Percentiles rank a stretch among this genome's conserved stretches.
Conservation (phyloP, 1,140 invertebrate genomes). For the Colletes latitarsis region DNA sequence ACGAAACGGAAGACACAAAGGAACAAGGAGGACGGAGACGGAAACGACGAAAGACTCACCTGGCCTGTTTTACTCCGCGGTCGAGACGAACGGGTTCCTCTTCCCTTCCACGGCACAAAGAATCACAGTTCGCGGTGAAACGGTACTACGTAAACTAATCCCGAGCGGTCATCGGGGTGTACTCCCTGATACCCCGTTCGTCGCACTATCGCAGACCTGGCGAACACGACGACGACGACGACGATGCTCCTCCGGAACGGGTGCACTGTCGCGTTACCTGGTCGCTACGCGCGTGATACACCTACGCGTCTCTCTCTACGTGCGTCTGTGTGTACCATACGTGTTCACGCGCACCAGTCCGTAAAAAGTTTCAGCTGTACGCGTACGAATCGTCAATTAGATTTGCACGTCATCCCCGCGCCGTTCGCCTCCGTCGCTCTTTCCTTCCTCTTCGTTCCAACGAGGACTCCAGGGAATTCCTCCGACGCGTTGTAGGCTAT, state of each 20-base stretch:
- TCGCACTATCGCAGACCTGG: background rate
- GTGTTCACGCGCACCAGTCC: background rate
- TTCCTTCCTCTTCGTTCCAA: background rate
- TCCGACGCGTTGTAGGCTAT: background rate
- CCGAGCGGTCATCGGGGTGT: conserved; percentile 16
- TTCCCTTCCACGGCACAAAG: conserved; percentile 23
- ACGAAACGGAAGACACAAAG: too few species aligned
- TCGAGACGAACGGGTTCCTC: background rate
- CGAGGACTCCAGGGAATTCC: background rate
- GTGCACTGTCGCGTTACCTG: too few species aligned
- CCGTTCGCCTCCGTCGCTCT: background rate
- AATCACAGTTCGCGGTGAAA: conserved; percentile 41
- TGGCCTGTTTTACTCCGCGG: background rate
- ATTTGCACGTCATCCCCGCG: background rate
- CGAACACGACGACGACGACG: background rate
- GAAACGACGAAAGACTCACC: conserved; percentile 6
- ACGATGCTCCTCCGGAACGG: background rate
- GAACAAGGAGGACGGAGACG: too few species aligned
- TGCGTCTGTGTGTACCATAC: too few species aligned
- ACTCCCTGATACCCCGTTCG: background rate
- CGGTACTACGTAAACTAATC: conserved; percentile 18
- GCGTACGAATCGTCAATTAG: background rate
- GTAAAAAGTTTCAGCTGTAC: too few species aligned
- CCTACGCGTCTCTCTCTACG: too few species aligned
- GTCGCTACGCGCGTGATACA: too few species aligned